Percentiles rank a stretch among this genome's conserved stretches.
Conservation (phyloP, 2,888 invertebrate genomes). For the Eupeodes luniger region DNA sequence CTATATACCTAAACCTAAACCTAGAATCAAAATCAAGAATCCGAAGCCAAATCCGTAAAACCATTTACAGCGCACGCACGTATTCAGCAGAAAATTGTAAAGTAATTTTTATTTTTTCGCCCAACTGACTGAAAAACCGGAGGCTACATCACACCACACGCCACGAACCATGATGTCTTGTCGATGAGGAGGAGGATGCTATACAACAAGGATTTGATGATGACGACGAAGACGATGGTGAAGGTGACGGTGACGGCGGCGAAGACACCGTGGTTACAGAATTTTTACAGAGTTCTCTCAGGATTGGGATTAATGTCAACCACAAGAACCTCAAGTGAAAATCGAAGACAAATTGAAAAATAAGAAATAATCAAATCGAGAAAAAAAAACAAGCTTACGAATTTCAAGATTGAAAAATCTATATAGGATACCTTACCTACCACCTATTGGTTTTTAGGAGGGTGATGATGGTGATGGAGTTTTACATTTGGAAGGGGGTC, state of each 20-base stretch:
- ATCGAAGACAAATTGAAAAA: constrained; percentile 72
- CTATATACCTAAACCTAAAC: constrained; percentile 22
- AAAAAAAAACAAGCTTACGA: constrained; percentile 35
- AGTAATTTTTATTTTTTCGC: constrained; percentile 64
- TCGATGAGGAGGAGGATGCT: constrained; percentile 26
- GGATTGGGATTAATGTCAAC: constrained; percentile 69
- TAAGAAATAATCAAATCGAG: not conserved
- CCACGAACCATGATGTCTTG: not conserved
- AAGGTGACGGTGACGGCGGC: not conserved
- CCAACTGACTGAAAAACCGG: constrained; percentile 39
- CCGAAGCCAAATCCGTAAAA: constrained; percentile 60
- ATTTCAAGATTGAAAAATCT: constrained; percentile 47
- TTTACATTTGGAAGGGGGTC: constrained; percentile 4
- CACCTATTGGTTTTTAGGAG: constrained; percentile 14
- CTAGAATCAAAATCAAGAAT: constrained; percentile 54
- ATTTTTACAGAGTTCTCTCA: constrained; percentile 1
- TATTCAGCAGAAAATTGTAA: constrained; percentile 74
- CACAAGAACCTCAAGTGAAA: constrained; percentile 67
- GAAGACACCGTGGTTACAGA: constrained; percentile 1
- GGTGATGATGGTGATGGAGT: constrained; percentile 14
- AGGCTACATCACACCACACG: constrained; percentile 22
- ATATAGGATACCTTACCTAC: not conserved
- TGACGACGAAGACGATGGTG: not conserved
- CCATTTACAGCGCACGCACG: constrained; percentile 75
- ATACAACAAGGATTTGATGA: constrained; percentile 30